A percentile compares a stretch with the other conserved stretches of the same genome.
These are phyloP conservation scores for Rhea americana DNA, from an alignment of 2,113 vertebrate species.

Conservation along the genomic window DNA sequence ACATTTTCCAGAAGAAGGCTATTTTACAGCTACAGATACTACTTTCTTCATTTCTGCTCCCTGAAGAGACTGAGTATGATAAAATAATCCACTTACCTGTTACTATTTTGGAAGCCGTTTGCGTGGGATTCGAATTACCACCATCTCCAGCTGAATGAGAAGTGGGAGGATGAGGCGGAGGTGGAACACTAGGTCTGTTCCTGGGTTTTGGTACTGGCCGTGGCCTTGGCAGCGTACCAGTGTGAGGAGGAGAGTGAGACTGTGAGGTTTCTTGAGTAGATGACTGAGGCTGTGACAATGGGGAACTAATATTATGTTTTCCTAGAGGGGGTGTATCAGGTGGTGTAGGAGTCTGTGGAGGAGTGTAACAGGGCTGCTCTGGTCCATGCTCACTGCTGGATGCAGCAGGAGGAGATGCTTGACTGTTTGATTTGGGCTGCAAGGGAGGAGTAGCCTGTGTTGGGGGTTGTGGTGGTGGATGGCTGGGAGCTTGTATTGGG, in stretches of 20 bases:
- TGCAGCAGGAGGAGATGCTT: background rate
- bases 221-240: slow-evolving; percentile 84
- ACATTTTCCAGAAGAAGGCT: background rate
- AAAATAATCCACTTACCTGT: slow-evolving; percentile 82
- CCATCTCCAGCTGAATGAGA: slow-evolving; percentile 55
- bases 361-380: slow-evolving; percentile 76
- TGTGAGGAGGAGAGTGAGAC: slow-evolving; percentile 66
- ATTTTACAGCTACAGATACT: background rate
- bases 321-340: slow-evolving; percentile 87
- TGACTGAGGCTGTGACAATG: background rate
- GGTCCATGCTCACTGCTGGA: slow-evolving; percentile 62
- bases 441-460: slow-evolving; percentile 72
- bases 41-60: background rate
- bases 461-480: slow-evolving; percentile 93
- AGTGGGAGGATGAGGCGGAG: slow-evolving; percentile 86
- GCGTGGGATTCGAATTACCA: slow-evolving; percentile 39
- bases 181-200: slow-evolving; percentile 89
- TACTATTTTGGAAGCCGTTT: slow-evolving; percentile 81
- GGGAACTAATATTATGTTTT: slow-evolving; percentile 32
- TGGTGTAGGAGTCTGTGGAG: slow-evolving; percentile 87
- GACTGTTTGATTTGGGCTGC: slow-evolving; percentile 60
- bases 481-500: slow-evolving; percentile 90
- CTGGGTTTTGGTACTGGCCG: slow-evolving; percentile 92
- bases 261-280: slow-evolving; percentile 66
- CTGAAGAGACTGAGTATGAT: rapidly evolving